Percentiles rank a stretch among this genome's conserved stretches.
Evolutionary conservation across 2,797 vertebrate species (phyloP).

Genomic region (Siniperca undulata): DNA sequence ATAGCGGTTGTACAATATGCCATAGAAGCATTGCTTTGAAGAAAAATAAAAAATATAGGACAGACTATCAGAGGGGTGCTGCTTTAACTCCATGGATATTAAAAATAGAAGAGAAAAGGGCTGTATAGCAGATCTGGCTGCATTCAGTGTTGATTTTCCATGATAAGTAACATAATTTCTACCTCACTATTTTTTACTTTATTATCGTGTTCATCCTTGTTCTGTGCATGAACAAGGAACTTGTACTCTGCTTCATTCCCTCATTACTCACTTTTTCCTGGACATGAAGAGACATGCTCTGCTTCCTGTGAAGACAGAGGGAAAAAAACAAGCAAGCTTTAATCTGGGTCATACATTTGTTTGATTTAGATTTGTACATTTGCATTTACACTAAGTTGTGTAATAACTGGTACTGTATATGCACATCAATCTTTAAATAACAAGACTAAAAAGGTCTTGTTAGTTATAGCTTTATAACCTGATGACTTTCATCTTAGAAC

Average conservation of each 20-base stretch:
- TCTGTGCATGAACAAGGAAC: neutral
- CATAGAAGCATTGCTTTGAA: constrained; percentile 9
- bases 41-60: neutral
- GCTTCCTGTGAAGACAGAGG: constrained; percentile 83
- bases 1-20: neutral
- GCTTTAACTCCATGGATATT: too few species aligned
- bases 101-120: neutral
- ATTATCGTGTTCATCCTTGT: neutral
- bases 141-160: neutral
- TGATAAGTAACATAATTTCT: neutral
- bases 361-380: neutral
- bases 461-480: neutral
- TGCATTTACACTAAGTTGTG: neutral
- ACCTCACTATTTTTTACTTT: neutral
- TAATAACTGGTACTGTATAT: neutral
- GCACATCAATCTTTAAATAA: neutral
- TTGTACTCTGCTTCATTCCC: neutral
- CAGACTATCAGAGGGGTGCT: too few species aligned
- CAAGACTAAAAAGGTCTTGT: neutral
- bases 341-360: neutral
- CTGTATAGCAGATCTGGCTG: neutral
- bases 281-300: constrained; percentile 82
- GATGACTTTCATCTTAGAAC: neutral
- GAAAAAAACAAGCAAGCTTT: constrained; percentile 2
- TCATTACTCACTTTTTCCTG: constrained; percentile 90